Conservation (phyloP, 2,888 invertebrate genomes). For the Leptopilina myrica region DNA sequence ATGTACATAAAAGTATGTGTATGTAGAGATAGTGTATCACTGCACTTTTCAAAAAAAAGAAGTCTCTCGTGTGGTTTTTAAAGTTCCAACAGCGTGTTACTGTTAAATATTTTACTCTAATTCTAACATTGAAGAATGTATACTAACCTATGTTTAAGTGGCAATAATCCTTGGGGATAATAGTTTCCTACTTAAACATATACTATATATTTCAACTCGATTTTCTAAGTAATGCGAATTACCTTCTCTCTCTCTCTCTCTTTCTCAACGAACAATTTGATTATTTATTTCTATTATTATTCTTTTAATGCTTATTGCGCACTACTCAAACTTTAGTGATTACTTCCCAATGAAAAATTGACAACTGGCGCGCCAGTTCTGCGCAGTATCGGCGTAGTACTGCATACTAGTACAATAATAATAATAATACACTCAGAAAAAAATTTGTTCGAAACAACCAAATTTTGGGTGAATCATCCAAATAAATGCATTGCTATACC, state of each 20-base stretch:
- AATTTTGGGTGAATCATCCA: no score
- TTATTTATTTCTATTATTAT: background rate
- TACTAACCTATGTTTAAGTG: slow-evolving; percentile 8
- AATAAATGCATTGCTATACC: no score
- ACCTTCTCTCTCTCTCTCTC: background rate
- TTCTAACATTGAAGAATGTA: background rate
- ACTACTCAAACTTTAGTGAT: no score
- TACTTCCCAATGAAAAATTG: no score
- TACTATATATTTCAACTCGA: background rate
- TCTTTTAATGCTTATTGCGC: background rate
- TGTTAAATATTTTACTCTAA: background rate
- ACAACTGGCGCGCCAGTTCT: no score
- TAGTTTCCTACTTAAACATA: slow-evolving; percentile 17
- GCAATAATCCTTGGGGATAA: slow-evolving; percentile 6
- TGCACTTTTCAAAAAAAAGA: background rate
- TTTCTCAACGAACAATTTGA: background rate
- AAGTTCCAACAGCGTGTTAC: background rate
- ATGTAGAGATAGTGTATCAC: no score
- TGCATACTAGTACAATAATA: no score
- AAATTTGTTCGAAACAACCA: no score
- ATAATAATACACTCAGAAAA: no score
- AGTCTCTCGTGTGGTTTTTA: background rate
- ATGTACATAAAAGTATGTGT: background rate
- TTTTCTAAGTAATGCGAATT: background rate
- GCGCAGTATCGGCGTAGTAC: no score